Evolutionary conservation across 2,888 invertebrate species (phyloP).

Genomic region (Drosophila mayaguana): DNA sequence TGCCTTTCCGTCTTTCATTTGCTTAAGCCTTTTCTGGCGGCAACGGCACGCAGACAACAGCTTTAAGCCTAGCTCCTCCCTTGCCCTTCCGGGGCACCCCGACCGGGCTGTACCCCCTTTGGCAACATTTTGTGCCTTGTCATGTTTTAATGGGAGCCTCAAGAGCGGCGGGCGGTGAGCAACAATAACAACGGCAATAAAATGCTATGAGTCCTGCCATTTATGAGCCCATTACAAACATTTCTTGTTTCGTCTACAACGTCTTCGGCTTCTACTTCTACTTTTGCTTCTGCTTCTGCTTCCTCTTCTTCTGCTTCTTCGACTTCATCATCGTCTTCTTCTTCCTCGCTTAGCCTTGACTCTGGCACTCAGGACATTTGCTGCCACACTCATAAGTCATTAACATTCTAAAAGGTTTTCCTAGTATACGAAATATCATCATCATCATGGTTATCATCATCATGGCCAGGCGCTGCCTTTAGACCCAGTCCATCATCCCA

Average conservation of each 20-base stretch:
- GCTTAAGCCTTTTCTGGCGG: conserved; percentile 53
- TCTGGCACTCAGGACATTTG: conserved; percentile 55
- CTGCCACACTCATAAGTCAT: conserved; percentile 70
- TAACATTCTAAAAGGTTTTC: conserved; percentile 78
- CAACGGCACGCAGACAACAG: conserved; percentile 49
- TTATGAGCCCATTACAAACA: conserved; percentile 69
- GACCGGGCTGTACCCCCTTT: not conserved
- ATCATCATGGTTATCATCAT: conserved; percentile 31
- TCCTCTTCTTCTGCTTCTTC: conserved; percentile 12
- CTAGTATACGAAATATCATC: conserved; percentile 65
- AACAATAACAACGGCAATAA: conserved; percentile 70
- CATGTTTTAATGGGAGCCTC: conserved; percentile 75
- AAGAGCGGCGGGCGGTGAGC: conserved; percentile 23
- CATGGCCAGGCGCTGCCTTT: conserved; percentile 13
- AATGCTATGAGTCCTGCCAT: conserved; percentile 64
- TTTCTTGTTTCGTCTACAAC: conserved; percentile 31
- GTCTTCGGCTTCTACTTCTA: conserved; percentile 10
- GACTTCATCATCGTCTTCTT: not conserved
- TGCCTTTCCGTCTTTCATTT: conserved; percentile 43
- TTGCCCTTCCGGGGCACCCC: not conserved
- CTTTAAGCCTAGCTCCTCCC: conserved; percentile 18
- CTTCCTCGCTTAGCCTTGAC: not conserved
- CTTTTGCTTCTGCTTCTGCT: conserved; percentile 2
- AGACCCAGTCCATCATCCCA: not conserved
- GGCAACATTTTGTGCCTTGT: conserved; percentile 65